These are phyloP conservation scores for Papilio polytes DNA, from an alignment of 1,140 invertebrate species.

Conservation along the genomic window DNA sequence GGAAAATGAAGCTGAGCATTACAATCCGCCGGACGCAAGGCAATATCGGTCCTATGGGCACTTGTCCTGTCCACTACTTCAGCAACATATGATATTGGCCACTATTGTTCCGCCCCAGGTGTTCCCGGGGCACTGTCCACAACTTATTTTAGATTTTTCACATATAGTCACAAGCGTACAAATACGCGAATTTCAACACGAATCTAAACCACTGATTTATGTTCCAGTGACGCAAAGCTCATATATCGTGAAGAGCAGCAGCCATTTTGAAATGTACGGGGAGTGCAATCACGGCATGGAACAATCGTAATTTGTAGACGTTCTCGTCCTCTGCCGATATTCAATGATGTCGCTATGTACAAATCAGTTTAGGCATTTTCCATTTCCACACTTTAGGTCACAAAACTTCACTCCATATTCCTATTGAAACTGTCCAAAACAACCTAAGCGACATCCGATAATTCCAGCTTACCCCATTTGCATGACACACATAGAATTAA, in stretches of 20 bases:
- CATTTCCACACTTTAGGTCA: slow-evolving; percentile 76
- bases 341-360: slow-evolving; percentile 58
- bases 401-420: slow-evolving; percentile 79
- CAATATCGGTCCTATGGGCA: slow-evolving; percentile 81
- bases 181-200: slow-evolving; percentile 67
- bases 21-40: slow-evolving; percentile 77
- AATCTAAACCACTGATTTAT: slow-evolving; percentile 79
- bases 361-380: slow-evolving; percentile 73
- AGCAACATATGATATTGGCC: slow-evolving; percentile 81
- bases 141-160: slow-evolving; percentile 69
- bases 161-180: slow-evolving; percentile 66
- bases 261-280: slow-evolving; percentile 85
- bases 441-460: slow-evolving; percentile 84
- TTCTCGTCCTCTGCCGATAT: slow-evolving; percentile 61
- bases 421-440: slow-evolving; percentile 83
- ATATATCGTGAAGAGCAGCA: slow-evolving; percentile 84
- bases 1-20: slow-evolving; percentile 79
- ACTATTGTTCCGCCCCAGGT: slow-evolving; percentile 71
- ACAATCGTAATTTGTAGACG: slow-evolving; percentile 77
- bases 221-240: slow-evolving; percentile 84
- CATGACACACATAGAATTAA: slow-evolving; percentile 84
- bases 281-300: slow-evolving; percentile 84
- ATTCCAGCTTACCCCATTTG: slow-evolving; percentile 85
- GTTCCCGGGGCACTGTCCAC: slow-evolving; percentile 62
- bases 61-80: slow-evolving; percentile 72